These are phyloP conservation scores for Pterobdella sp. DNA, from an alignment of 2,888 invertebrate genomes.

Conservation along the genomic window DNA sequence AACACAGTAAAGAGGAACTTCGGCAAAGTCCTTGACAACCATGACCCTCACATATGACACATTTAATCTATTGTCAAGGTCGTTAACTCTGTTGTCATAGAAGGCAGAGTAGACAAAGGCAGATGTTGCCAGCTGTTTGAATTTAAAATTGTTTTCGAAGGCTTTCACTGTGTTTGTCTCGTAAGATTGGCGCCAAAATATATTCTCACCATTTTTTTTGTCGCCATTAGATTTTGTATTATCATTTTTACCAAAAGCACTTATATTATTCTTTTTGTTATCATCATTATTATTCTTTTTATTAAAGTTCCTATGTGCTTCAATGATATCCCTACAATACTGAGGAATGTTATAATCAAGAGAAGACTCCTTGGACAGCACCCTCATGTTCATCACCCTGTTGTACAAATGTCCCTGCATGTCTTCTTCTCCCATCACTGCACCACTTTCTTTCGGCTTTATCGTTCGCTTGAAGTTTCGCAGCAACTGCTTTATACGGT, in stretches of 20 bases:
- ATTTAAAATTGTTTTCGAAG: constrained; percentile 29
- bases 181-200: neutral
- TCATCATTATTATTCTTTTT: neutral
- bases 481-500: too few species aligned
- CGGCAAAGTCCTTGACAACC: constrained; percentile 16
- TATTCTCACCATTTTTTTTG: neutral
- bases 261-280: neutral
- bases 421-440: too few species aligned
- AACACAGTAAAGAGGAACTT: constrained; percentile 21
- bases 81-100: constrained; percentile 41
- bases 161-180: neutral
- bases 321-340: neutral
- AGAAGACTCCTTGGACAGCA: neutral
- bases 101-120: constrained; percentile 44
- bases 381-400: neutral
- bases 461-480: too few species aligned
- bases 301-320: neutral
- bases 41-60: constrained; percentile 36
- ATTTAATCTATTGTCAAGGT: constrained; percentile 37
- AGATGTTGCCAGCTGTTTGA: constrained; percentile 36
- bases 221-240: neutral
- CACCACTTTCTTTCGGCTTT: too few species aligned
- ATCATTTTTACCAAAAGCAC: neutral
- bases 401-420: too few species aligned
- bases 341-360: neutral